phyloP scores from a whole-genome alignment of 2,113 vertebrate species.

The Equus quagga region DNA sequence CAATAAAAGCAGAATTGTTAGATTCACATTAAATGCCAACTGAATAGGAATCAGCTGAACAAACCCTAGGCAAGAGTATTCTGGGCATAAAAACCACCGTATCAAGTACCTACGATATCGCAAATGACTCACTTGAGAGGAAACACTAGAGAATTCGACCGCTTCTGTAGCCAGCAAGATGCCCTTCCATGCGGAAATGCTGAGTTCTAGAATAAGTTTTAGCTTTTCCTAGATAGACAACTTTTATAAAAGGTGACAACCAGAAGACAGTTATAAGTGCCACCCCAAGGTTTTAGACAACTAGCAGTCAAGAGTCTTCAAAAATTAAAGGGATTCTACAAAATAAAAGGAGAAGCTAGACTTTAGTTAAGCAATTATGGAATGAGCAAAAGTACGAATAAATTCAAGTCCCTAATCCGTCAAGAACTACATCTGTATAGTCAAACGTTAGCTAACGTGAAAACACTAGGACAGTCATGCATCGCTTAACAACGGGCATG shows the following conservation, averaged over 20 bases:
- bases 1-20: neutral
- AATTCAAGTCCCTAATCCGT: neutral
- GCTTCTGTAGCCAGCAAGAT: neutral
- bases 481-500: too few relatives aligned
- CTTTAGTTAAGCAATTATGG: neutral
- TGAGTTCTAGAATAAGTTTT: neutral
- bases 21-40: neutral
- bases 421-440: neutral
- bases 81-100: neutral
- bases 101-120: neutral
- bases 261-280: neutral
- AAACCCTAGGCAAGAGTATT: slow-evolving; percentile 7
- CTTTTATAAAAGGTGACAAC: neutral
- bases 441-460: neutral
- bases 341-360: neutral
- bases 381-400: neutral
- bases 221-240: neutral
- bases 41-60: neutral
- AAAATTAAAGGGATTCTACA: neutral
- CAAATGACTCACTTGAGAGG: neutral
- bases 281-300: neutral
- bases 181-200: neutral
- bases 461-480: neutral
- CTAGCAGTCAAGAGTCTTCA: neutral
- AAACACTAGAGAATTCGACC: neutral